A percentile compares a stretch with the other conserved stretches of the same genome.
phyloP scores from a whole-genome alignment of 2,888 invertebrate species.

The Tipula lateralis region DNA sequence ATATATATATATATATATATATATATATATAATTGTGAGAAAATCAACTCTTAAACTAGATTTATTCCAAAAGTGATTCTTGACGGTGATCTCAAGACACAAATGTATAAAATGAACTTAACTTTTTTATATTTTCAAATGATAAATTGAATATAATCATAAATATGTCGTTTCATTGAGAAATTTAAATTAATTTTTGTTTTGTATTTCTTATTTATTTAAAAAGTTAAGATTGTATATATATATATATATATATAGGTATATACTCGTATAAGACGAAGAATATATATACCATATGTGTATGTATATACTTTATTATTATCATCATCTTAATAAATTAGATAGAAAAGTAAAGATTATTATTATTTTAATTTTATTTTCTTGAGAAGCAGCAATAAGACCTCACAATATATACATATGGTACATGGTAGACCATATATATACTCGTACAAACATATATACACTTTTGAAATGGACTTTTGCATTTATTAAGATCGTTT shows the following conservation, averaged over 20 bases:
- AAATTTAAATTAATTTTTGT: constrained; percentile 11
- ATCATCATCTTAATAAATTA: constrained; percentile 24
- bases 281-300: not conserved
- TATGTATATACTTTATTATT: not conserved
- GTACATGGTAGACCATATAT: too few relatives aligned
- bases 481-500: not conserved
- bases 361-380: not conserved
- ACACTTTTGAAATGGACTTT: not conserved
- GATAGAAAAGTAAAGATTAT: not conserved
- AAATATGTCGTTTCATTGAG: constrained; percentile 1
- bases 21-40: not conserved
- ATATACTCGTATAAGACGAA: not conserved
- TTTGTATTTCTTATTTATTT: not conserved
- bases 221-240: not conserved
- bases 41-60: constrained; percentile 19
- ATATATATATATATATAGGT: not conserved
- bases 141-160: constrained; percentile 6
- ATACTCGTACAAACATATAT: too few relatives aligned
- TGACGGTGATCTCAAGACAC: not conserved
- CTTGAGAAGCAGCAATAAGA: not conserved
- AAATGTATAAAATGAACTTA: not conserved
- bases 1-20: not conserved
- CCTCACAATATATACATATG: not conserved
- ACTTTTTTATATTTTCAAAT: not conserved
- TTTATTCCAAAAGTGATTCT: not conserved